A percentile compares a stretch with the other conserved stretches of the same genome.
Conservation (phyloP, 2,888 invertebrate genomes). For the Amblyjoppa proteus region DNA sequence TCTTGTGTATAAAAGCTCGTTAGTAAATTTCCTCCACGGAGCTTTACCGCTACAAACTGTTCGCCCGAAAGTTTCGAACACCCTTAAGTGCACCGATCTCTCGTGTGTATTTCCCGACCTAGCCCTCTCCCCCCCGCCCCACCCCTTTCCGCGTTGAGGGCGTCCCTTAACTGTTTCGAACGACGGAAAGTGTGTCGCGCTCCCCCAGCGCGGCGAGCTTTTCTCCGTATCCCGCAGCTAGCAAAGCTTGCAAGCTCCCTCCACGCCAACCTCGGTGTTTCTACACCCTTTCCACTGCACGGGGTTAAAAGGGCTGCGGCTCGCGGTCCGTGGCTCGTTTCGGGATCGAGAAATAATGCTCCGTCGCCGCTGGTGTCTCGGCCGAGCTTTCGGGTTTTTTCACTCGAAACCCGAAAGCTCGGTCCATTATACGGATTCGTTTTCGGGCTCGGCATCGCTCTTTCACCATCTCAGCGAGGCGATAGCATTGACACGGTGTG, state of each 20-base stretch:
- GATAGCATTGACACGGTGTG: not conserved
- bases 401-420: not conserved
- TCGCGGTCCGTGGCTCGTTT: constrained; percentile 50
- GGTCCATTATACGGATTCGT: constrained; percentile 11
- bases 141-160: not conserved
- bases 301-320: constrained; percentile 8
- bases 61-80: not conserved
- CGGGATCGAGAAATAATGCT: constrained; percentile 67
- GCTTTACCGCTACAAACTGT: constrained; percentile 12
- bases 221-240: not conserved
- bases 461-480: constrained; percentile 5
- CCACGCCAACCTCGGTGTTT: not conserved
- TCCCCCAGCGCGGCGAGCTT: not conserved
- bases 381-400: constrained; percentile 18
- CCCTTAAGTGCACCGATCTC: not conserved
- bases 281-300: constrained; percentile 19
- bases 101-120: not conserved
- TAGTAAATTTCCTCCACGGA: constrained; percentile 5
- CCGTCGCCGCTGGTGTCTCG: constrained; percentile 62
- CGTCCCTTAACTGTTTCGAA: constrained; percentile 2
- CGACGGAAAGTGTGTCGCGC: not conserved
- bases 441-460: constrained; percentile 30
- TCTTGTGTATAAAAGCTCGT: not conserved
- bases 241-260: not conserved
- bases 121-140: not conserved